phyloP scores from a whole-genome alignment of 2,888 invertebrate species.

The Drosophila anceps region DNA sequence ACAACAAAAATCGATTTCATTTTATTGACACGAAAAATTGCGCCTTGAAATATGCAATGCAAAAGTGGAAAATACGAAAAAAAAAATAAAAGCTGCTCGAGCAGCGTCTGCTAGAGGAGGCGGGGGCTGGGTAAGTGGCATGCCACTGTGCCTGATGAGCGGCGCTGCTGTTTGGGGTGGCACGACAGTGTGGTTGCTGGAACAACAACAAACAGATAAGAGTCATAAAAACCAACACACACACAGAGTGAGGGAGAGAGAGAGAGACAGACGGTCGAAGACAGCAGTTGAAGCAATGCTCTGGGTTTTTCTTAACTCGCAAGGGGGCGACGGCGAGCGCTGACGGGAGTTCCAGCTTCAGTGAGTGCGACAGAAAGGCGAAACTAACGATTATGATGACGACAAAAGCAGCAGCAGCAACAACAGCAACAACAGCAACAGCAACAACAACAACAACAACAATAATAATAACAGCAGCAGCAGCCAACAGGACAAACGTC shows the following conservation, averaged over 20 bases:
- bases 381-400: slow-evolving; percentile 77
- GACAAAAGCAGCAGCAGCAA: slow-evolving; percentile 44
- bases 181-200: slow-evolving; percentile 36
- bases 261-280: slow-evolving; percentile 2
- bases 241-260: background rate
- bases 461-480: slow-evolving; percentile 19
- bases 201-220: slow-evolving; percentile 66
- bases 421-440: slow-evolving; percentile 22
- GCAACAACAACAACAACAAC: slow-evolving; percentile 13
- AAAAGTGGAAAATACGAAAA: slow-evolving; percentile 56
- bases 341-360: slow-evolving; percentile 14
- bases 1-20: slow-evolving; percentile 66
- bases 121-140: background rate
- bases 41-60: slow-evolving; percentile 77
- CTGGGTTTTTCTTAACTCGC: slow-evolving; percentile 46
- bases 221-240: slow-evolving; percentile 72
- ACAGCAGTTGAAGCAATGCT: slow-evolving; percentile 30
- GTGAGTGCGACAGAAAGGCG: slow-evolving; percentile 45
- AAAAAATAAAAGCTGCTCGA: background rate
- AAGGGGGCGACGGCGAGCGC: background rate
- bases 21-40: slow-evolving; percentile 75
- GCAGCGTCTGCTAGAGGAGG: background rate
- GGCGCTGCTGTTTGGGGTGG: slow-evolving; percentile 14
- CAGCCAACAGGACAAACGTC: slow-evolving; percentile 43
- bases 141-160: slow-evolving; percentile 29